Base-by-base conservation (phyloP, 37 sponge, comb jelly and placozoan genomes). In the Beroe ovata region DNA sequence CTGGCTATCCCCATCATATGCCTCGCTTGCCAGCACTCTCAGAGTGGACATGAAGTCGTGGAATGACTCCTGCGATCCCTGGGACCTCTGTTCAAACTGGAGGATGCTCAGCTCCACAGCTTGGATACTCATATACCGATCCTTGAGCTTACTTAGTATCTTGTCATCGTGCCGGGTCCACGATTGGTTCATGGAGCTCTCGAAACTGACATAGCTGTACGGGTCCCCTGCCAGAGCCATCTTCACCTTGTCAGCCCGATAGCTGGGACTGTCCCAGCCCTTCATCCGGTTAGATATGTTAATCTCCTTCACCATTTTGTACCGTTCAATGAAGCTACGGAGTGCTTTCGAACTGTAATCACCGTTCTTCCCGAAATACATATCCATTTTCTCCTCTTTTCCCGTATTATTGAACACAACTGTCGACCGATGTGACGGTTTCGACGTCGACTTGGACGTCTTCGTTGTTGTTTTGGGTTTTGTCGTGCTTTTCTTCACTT, bases 161-260 rank as follows among this genome's bases (percentile, higher is more conserved):
- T 62, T 25, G 6, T 62, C 63, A 23, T 62, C 63, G 63, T 62
- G 28, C 4, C 63, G 23, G 8, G 63, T 62, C 63, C 63, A 62
- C 6, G 63, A 25, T 25, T 62, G 23, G 29, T 25, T 25, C 63
- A 62, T 62, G 63, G 63, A 62, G 63, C 29, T 25, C 29, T 62
- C 63, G 20, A 62, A 62, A 6, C 28, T 28, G 6, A 62, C 63
- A 62, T 28, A 62, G 21, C 29, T 25, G 29, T 28, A 62, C 4
- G 63, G 4, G 8, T 16, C 21, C 29, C 63, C 63, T 62, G 23
- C 28, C 23, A 62, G 63, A 21, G 63, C 63, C 63, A 62, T 21
- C 63, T 62, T 62, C 6, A 62, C 23, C 20, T 62, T 62, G 21
- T 62, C 29, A 62, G 63, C 63, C 21, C 63, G 63, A 23, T 62